A percentile compares a stretch with the other conserved stretches of the same genome.
phyloP scores from a whole-genome alignment of 2,113 vertebrate species.

The Acrocephalus arundinaceus region DNA sequence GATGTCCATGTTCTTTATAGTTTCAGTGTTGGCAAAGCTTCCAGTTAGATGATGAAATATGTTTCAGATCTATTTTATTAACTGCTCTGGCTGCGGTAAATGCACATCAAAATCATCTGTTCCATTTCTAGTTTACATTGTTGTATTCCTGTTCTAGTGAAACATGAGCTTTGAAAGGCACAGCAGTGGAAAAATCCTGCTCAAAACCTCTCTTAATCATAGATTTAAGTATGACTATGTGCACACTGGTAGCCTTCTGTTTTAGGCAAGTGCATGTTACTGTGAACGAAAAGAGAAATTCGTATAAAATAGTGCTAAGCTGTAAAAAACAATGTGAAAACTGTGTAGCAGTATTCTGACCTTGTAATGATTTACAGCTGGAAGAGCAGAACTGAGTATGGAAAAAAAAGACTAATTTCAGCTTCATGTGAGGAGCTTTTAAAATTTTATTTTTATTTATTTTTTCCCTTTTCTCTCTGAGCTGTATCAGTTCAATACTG shows the following conservation, averaged over 20 bases:
- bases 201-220: not conserved
- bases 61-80: not conserved
- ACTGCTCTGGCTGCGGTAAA: not conserved
- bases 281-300: not conserved
- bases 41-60: not conserved
- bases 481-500: not conserved
- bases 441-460: not conserved
- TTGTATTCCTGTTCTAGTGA: not conserved
- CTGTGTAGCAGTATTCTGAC: not conserved
- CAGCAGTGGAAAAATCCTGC: not conserved
- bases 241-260: not conserved
- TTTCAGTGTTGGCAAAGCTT: not conserved
- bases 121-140: not conserved
- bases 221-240: not conserved
- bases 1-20: not conserved
- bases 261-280: not conserved
- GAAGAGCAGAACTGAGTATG: not conserved
- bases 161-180: not conserved
- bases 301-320: not conserved
- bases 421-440: not conserved
- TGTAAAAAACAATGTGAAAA: not conserved
- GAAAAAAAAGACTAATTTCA: not conserved
- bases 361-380: not conserved
- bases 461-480: not conserved
- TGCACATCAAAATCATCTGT: not conserved